Conservation (phyloP, 2,888 invertebrate genomes). For the Netelia melanura region DNA sequence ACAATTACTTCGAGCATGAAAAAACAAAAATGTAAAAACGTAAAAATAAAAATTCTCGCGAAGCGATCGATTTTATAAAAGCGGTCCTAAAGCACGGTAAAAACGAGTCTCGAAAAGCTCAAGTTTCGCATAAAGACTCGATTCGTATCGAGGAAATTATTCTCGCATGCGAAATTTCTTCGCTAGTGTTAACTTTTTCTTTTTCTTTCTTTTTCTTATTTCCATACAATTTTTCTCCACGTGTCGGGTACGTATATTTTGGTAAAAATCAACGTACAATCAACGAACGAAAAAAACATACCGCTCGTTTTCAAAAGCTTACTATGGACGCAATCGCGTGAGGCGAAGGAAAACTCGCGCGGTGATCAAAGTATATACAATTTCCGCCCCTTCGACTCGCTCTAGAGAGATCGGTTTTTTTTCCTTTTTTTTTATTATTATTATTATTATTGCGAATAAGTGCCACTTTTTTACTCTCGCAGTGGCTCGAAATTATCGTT, state of each 20-base stretch:
- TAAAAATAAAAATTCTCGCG: too few species aligned
- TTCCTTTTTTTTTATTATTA: not conserved
- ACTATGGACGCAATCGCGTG: not conserved
- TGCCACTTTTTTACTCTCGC: not conserved
- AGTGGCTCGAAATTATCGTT: slow-evolving; percentile 40
- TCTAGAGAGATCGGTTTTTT: not conserved
- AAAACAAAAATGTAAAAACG: too few species aligned
- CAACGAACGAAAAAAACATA: not conserved
- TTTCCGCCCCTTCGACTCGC: not conserved
- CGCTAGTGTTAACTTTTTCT: not conserved
- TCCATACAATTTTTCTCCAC: not conserved
- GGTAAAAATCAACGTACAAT: too few species aligned
- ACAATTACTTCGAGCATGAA: too few species aligned
- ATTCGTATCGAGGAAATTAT: not conserved
- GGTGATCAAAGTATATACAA: not conserved
- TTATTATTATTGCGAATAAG: slow-evolving; percentile 2
- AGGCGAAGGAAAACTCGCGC: not conserved
- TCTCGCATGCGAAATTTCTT: not conserved
- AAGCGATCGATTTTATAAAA: too few species aligned
- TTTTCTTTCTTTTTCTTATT: too few species aligned
- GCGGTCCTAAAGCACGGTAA: too few species aligned
- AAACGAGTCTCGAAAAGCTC: not conserved
- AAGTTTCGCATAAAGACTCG: not conserved
- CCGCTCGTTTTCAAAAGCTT: not conserved
- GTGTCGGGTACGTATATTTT: not conserved